A percentile compares a stretch with the other conserved stretches of the same genome.
Evolutionary conservation across 2,113 vertebrate genomes (phyloP).

Genomic region (Xiphias gladius): DNA sequence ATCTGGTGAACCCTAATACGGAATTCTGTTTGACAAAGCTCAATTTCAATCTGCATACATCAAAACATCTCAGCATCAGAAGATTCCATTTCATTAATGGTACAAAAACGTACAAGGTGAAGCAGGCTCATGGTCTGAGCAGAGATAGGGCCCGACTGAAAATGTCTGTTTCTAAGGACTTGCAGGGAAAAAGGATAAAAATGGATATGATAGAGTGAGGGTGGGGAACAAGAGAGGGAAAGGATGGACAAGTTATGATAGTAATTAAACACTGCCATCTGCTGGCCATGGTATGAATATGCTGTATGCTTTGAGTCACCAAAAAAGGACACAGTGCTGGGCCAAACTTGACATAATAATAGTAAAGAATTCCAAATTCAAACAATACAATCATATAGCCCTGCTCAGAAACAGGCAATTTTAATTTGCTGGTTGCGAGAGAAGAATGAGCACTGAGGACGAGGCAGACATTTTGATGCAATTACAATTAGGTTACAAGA

Average conservation of each 20-base stretch:
- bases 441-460: constrained; percentile 46
- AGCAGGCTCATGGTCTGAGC: constrained; percentile 39
- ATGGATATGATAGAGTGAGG: constrained; percentile 71
- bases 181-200: constrained; percentile 77
- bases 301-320: constrained; percentile 32
- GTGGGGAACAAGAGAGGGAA: constrained; percentile 43
- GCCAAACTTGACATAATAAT: constrained; percentile 60
- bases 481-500: constrained; percentile 71
- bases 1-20: constrained; percentile 8
- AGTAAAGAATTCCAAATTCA: constrained; percentile 33
- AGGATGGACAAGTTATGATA: constrained; percentile 28
- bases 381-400: constrained; percentile 21
- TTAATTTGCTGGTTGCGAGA: constrained; percentile 60
- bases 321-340: constrained; percentile 40
- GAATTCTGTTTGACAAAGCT: constrained; percentile 48
- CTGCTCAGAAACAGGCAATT: constrained; percentile 45
- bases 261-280: constrained; percentile 78
- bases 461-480: constrained; percentile 65
- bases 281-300: constrained; percentile 43
- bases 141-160: constrained; percentile 48
- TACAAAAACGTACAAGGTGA: constrained; percentile 59
- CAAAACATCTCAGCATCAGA: constrained; percentile 23
- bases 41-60: constrained; percentile 38
- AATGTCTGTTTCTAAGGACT: constrained; percentile 80
- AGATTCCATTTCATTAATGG: constrained; percentile 52